Conservation (phyloP, 1,140 invertebrate genomes). For the Pseudomyrmex concolor region DNA sequence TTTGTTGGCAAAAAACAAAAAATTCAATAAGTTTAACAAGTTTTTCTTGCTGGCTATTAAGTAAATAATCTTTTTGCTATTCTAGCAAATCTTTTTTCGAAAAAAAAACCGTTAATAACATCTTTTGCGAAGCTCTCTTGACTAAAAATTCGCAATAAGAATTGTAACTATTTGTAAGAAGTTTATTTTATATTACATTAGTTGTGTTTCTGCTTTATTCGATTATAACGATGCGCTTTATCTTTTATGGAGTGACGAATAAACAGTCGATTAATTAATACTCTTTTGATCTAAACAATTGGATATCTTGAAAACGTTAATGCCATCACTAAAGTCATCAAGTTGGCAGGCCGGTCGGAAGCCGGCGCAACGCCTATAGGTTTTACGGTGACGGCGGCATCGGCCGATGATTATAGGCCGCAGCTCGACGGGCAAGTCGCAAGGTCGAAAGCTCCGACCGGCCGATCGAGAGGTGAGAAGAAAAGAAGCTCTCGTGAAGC, state of each 20-base stretch:
- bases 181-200: too few species aligned
- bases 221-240: not conserved
- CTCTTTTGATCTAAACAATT: not conserved
- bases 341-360: slow-evolving; percentile 48
- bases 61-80: too few species aligned
- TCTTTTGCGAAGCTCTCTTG: not conserved
- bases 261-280: too few species aligned
- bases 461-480: slow-evolving; percentile 49
- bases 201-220: too few species aligned
- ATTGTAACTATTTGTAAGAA: not conserved
- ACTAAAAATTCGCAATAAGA: slow-evolving; percentile 3
- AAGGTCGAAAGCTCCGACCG: slow-evolving; percentile 65
- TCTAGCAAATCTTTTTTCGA: not conserved
- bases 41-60: too few species aligned
- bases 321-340: slow-evolving; percentile 17
- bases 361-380: slow-evolving; percentile 39
- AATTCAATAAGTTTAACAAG: too few species aligned
- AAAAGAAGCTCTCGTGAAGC: slow-evolving; percentile 52
- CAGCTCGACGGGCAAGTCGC: slow-evolving; percentile 64
- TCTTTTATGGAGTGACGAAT: too few species aligned
- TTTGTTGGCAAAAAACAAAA: too few species aligned
- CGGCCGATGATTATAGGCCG: slow-evolving; percentile 78
- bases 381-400: slow-evolving; percentile 69
- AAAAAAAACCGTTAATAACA: not conserved
- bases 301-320: slow-evolving; percentile 4